Evolutionary conservation across 2,888 invertebrate species (phyloP).

Genomic region (Apotomis capreana): DNA sequence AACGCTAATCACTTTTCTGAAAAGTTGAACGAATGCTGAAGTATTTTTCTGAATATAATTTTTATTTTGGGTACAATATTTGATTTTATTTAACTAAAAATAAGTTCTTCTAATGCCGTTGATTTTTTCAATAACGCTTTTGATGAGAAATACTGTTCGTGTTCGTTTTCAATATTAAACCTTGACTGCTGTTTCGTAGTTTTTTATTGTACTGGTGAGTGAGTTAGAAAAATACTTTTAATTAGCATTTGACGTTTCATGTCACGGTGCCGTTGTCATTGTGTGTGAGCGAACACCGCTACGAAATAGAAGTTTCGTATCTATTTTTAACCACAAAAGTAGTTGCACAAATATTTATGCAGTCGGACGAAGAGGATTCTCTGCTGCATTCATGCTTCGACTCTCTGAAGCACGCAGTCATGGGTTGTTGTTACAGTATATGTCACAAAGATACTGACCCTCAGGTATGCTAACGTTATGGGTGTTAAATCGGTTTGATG

Average conservation of each 20-base stretch:
- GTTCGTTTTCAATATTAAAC: no score
- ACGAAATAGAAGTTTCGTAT: constrained; percentile 51
- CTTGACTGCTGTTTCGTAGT: background rate
- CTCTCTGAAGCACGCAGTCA: constrained; percentile 77
- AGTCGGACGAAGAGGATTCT: constrained; percentile 75
- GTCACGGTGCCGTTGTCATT: constrained; percentile 32
- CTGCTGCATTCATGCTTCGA: constrained; percentile 80
- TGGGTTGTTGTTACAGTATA: constrained; percentile 89
- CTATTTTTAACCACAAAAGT: constrained; percentile 74
- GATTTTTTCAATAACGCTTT: no score
- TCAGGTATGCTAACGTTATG: constrained; percentile 77
- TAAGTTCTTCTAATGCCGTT: no score
- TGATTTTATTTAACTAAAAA: background rate
- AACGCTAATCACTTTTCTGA: background rate
- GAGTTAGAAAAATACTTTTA: constrained; percentile 22
- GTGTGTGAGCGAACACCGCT: constrained; percentile 30
- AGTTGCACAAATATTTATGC: constrained; percentile 77
- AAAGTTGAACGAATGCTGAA: background rate
- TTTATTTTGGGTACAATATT: background rate
- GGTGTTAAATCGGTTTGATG: constrained; percentile 27
- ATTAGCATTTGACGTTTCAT: constrained; percentile 37
- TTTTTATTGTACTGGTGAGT: background rate
- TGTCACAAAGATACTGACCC: constrained; percentile 87
- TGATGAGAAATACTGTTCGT: no score
- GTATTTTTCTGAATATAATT: constrained; percentile 7